These are phyloP conservation scores for Drosophila fungiperda DNA, from an alignment of 2,888 invertebrate species.

Conservation along the genomic window DNA sequence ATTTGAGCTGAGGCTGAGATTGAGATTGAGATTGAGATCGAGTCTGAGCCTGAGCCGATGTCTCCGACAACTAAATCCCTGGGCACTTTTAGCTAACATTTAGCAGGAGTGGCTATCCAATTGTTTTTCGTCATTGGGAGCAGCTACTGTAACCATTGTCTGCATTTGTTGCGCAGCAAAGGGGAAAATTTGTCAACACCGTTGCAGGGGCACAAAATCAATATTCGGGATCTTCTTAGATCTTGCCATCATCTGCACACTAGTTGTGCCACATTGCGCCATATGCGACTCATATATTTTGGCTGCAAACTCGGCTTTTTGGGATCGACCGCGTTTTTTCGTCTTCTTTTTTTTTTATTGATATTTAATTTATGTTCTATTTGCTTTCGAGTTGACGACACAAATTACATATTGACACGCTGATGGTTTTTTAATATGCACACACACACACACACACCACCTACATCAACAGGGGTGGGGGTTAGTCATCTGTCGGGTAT, in stretches of 20 bases:
- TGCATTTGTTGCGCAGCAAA: slow-evolving; percentile 26
- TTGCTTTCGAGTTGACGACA: slow-evolving; percentile 65
- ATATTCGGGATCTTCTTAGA: slow-evolving; percentile 60
- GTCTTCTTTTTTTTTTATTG: slow-evolving; percentile 48
- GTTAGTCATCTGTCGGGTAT: slow-evolving; percentile 56
- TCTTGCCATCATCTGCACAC: slow-evolving; percentile 34
- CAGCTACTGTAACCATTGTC: slow-evolving; percentile 56
- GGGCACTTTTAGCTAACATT: slow-evolving; percentile 68
- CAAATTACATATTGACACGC: slow-evolving; percentile 83
- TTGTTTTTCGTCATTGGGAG: slow-evolving; percentile 41
- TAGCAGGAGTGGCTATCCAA: slow-evolving; percentile 60
- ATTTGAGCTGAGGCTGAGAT: slow-evolving; percentile 57
- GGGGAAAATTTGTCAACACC: slow-evolving; percentile 70
- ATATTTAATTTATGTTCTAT: slow-evolving; percentile 81
- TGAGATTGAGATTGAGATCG: background rate
- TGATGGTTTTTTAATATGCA: slow-evolving; percentile 82
- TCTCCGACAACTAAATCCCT: slow-evolving; percentile 26
- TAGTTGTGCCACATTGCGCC: slow-evolving; percentile 20
- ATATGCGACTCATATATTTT: slow-evolving; percentile 32
- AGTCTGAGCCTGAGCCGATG: slow-evolving; percentile 6
- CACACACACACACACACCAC: slow-evolving; percentile 44
- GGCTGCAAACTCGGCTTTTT: slow-evolving; percentile 15
- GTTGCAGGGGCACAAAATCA: slow-evolving; percentile 54
- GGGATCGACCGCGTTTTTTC: slow-evolving; percentile 38
- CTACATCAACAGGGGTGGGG: slow-evolving; percentile 15